A percentile compares a stretch with the other conserved stretches of the same genome.
Evolutionary conservation across 2,113 vertebrate genomes (phyloP).

Genomic region (Mola mola): DNA sequence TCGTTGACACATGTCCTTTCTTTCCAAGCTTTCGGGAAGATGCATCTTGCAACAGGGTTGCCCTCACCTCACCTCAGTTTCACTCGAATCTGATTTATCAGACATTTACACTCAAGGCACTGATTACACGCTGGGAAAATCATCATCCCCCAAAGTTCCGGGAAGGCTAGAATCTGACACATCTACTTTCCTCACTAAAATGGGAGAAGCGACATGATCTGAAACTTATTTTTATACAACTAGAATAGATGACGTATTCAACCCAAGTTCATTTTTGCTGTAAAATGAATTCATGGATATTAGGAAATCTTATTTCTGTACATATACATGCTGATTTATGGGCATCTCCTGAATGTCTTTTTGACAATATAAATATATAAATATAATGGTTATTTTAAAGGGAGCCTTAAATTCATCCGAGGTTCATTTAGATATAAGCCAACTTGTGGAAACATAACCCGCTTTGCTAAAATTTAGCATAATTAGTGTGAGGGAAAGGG

Average conservation of each 20-base stretch:
- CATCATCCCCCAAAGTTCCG: not conserved
- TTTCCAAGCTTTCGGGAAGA: not conserved
- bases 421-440: conserved; percentile 39
- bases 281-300: too few relatives aligned
- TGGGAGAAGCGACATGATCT: not conserved
- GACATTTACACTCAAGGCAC: too few relatives aligned
- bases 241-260: not conserved
- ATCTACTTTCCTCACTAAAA: not conserved
- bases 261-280: not conserved
- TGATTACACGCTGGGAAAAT: conserved; percentile 2
- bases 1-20: not conserved
- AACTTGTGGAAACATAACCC: conserved; percentile 32
- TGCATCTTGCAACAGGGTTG: too few relatives aligned
- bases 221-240: not conserved
- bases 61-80: too few relatives aligned
- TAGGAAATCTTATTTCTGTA: too few relatives aligned
- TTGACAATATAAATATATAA: too few relatives aligned
- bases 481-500: conserved; percentile 43
- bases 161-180: not conserved
- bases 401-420: conserved; percentile 31
- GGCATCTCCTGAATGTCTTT: too few relatives aligned
- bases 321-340: too few relatives aligned
- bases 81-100: too few relatives aligned
- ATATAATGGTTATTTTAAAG: too few relatives aligned
- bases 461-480: conserved; percentile 30